Evolutionary conservation across 2,113 vertebrate genomes (phyloP), one percentile per base, ranked within the genome.

Genomic region (Pangasianodon gigas): DNA sequence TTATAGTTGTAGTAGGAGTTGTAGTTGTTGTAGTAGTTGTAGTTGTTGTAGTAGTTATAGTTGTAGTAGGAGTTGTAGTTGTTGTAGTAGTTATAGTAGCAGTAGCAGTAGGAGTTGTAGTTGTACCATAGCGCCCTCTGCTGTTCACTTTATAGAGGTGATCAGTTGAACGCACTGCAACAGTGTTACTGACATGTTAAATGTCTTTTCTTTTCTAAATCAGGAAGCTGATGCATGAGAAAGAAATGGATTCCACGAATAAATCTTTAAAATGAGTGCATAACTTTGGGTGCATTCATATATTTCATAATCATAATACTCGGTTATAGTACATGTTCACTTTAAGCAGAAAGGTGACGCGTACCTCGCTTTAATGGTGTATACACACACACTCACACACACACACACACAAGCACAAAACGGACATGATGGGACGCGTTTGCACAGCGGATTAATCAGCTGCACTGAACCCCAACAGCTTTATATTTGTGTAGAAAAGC

Each of bases 111-210:
- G 37, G 37, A 37, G 37, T 37, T 37, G 37, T 37, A 37, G 37
- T 7, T 24, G 65, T 62, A 46, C 71, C 44, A 82, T 67, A 80
- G 11, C 52, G 93, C 93, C 92, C 37, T 91, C 94, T 94, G 86
- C 82, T 82, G 94, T 87, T 48, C 4, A 0, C 0, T 37, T 0
- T 0, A 48, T 37, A 86, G 48, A 21, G 3, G 4, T 51, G 1
- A 92, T 69, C 56, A 74, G 54, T 44, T 69, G 18, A 67, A 65
- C 13, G 13, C 19, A 13, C 6, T 11, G 11, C 69, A 74, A 21
- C 7, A 77, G 5, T 16, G 19, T 3, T 54, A 54, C 13, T 29
- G 26, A 29, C 14, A 79, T 51, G 4, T 79, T 29, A 18, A 29
- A 74, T 19, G 37, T 21, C 0, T 71, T 69, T 67, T 67, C 1